phyloP scores from a whole-genome alignment of 2,888 invertebrate genomes.

The Nipponacmea schrenckii region DNA sequence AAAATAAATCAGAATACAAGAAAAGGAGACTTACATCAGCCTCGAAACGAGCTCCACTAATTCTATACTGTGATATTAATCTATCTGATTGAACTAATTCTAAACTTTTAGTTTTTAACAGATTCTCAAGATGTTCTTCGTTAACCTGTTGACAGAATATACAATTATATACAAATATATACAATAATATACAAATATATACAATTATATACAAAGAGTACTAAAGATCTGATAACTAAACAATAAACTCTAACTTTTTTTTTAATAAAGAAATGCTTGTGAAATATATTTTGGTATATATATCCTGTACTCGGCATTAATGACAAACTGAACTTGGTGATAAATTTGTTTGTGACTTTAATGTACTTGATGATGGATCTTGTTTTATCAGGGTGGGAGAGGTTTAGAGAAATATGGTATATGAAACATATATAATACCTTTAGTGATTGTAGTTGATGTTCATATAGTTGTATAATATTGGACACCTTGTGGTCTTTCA shows the following conservation, averaged over 20 bases:
- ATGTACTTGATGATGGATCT: no score
- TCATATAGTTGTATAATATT: slow-evolving; percentile 65
- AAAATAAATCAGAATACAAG: no score
- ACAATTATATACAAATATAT: no score
- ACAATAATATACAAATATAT: background rate
- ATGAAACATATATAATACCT: slow-evolving; percentile 39
- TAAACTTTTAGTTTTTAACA: slow-evolving; percentile 65
- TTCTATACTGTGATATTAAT: slow-evolving; percentile 61
- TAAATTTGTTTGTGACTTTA: no score
- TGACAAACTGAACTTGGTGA: no score
- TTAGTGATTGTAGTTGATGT: slow-evolving; percentile 59
- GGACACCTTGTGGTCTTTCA: slow-evolving; percentile 56
- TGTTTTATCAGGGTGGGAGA: no score
- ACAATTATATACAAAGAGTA: background rate
- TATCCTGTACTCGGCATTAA: no score
- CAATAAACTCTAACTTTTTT: no score
- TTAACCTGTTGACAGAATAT: slow-evolving; percentile 60
- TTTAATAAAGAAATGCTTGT: no score
- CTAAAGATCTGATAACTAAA: no score
- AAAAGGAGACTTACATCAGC: slow-evolving; percentile 53
- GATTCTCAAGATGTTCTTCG: slow-evolving; percentile 65
- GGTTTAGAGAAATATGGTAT: no score
- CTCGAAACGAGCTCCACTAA: slow-evolving; percentile 58
- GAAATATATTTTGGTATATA: no score
- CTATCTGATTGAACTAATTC: slow-evolving; percentile 67